Base-by-base conservation (phyloP, 2,888 invertebrate species). In the Caenorhabditis sulstoni region DNA sequence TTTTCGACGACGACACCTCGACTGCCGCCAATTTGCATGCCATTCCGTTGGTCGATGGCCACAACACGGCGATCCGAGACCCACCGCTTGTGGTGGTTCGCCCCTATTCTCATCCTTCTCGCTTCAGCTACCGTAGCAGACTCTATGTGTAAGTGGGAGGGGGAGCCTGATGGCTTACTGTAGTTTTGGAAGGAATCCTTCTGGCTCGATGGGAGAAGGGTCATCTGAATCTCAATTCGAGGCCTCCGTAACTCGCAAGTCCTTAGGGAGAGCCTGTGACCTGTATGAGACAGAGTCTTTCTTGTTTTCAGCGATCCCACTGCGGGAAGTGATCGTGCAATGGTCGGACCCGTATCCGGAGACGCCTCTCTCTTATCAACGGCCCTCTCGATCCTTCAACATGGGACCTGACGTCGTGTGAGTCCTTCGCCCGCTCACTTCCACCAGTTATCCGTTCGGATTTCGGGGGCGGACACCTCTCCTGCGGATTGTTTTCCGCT, bases 1-100 rank as follows among this genome's bases (percentile, higher is more conserved):
- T 71, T 62, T 50, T 41, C 71, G 71, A 62, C 49, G 49, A 62
- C 22, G 62, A 62, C 68, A 70, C 68, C 59, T 61, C 20, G 52
- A 52, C 50, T 37, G 55, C 20, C 18, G 53, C 22, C 41, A 53
- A 64, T 64, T 57, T 62, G 62, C 70, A 61, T 41, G 52, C 62
- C 71, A 71, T 71, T 71, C 71, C 49, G 61, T 45, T 70, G 70
- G 70, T 70, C 70, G 70, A 62, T 62, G 71, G 71, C 71, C 71
- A 71, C 41, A 70, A 61, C 62, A 61, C 58, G 67, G 50, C 67
- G 62, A 62, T 64, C 71, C 39, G 71, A 39, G 41, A 41, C 45
- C 61, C 39, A 45, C 29, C 29, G 29, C n/a, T 57, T 49, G 57
- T 57, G 55, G 57, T 71, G 71, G 71, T 18, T 71, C 41, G 41